These are phyloP conservation scores for Eumerus sabulonum DNA, from an alignment of 2,888 invertebrate genomes.

Conservation along the genomic window DNA sequence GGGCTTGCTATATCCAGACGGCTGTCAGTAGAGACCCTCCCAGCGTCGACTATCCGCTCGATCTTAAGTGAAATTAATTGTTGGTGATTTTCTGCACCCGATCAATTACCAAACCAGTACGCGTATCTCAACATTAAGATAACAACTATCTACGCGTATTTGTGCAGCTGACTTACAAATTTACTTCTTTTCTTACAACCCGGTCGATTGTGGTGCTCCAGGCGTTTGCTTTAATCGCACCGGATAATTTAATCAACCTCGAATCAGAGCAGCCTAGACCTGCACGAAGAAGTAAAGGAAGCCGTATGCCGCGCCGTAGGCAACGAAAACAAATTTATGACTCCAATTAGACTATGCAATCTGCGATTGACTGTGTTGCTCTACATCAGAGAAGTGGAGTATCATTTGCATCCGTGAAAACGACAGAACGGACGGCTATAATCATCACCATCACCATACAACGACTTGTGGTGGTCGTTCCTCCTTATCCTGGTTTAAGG, in stretches of 20 bases:
- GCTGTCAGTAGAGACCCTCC: constrained; percentile 4
- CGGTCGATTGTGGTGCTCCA: constrained; percentile 43
- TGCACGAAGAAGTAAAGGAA: background rate
- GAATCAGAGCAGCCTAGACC: constrained; percentile 37
- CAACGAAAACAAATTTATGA: constrained; percentile 57
- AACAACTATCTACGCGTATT: constrained; percentile 58
- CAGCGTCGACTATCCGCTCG: constrained; percentile 6
- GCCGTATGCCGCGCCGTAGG: constrained; percentile 29
- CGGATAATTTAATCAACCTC: constrained; percentile 62
- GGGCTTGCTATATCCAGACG: background rate
- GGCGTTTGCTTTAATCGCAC: constrained; percentile 59
- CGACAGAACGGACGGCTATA: constrained; percentile 11
- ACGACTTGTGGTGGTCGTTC: background rate
- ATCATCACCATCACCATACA: background rate
- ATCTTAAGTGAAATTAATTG: constrained; percentile 68
- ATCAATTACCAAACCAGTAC: constrained; percentile 65
- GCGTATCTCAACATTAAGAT: constrained; percentile 60
- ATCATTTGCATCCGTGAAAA: constrained; percentile 4
- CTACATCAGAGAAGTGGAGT: constrained; percentile 9
- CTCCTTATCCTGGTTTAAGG: constrained; percentile 7
- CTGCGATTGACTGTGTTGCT: constrained; percentile 52
- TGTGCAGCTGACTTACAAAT: constrained; percentile 47
- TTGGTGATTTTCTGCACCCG: constrained; percentile 67
- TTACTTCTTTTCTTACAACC: constrained; percentile 7
- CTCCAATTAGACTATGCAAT: constrained; percentile 58